phyloP scores from a whole-genome alignment of 2,797 vertebrate species.

The Anabacerthia variegaticeps region DNA sequence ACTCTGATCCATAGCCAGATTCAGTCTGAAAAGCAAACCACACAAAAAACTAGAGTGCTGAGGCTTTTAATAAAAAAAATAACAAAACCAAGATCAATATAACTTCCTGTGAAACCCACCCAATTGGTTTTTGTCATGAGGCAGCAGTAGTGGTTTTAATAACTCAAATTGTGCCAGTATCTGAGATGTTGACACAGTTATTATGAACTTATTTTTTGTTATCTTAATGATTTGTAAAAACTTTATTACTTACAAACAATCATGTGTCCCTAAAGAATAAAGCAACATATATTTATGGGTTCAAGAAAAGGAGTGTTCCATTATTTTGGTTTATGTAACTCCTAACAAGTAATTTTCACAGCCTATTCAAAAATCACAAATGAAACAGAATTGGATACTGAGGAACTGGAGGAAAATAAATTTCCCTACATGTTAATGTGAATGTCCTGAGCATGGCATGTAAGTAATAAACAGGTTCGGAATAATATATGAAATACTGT shows the following conservation, averaged over 20 bases:
- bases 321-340: background rate
- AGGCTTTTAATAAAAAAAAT: background rate
- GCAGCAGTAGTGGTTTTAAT: background rate
- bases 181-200: background rate
- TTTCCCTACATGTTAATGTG: background rate
- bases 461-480: background rate
- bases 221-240: background rate
- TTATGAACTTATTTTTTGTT: background rate
- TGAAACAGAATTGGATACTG: background rate
- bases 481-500: background rate
- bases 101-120: background rate
- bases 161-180: background rate
- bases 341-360: background rate
- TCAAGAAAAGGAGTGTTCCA: background rate
- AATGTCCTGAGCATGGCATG: background rate
- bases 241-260: background rate
- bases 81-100: background rate
- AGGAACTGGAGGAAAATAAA: background rate
- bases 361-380: background rate
- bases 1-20: conserved; percentile 96
- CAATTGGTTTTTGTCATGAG: background rate
- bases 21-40: conserved; percentile 81
- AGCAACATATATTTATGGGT: background rate
- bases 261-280: background rate
- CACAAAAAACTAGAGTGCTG: background rate